These are phyloP conservation scores for Sanderia malayensis DNA, from an alignment of 30 jellyfish, hydroid and myxozoan genomes.

Conservation along the genomic window DNA sequence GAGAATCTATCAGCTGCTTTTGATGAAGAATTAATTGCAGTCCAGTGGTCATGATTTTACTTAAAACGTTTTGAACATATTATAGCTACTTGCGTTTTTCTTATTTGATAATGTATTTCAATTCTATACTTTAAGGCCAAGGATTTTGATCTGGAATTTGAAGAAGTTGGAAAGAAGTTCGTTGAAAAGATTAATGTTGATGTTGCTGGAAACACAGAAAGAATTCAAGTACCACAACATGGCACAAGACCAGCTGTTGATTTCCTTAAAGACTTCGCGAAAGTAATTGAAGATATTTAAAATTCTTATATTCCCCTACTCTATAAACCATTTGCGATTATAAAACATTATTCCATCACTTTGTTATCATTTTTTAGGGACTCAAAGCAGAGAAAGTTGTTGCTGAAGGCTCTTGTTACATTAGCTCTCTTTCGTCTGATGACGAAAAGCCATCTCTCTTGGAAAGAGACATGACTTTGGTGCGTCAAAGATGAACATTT, in stretches of 20 bases:
- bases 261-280: slow-evolving; percentile 35
- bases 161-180: slow-evolving; percentile 39
- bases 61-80: too few species aligned
- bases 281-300: neutral
- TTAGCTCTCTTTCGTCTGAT: neutral
- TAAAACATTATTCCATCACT: neutral
- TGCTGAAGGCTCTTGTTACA: neutral
- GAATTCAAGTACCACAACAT: slow-evolving; percentile 39
- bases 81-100: neutral
- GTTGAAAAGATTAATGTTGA: slow-evolving; percentile 27
- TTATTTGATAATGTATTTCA: neutral
- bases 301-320: too few species aligned
- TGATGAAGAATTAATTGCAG: too few species aligned
- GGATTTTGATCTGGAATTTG: slow-evolving; percentile 28
- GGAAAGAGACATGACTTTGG: neutral
- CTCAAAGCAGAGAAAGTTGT: neutral
- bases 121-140: slow-evolving; percentile 9
- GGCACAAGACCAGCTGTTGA: slow-evolving; percentile 32
- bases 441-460: neutral
- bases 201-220: slow-evolving; percentile 41
- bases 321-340: too few species aligned
- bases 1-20: neutral
- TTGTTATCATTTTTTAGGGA: neutral
- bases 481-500: too few species aligned
- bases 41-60: too few species aligned